Base-by-base conservation (phyloP, 2,888 invertebrate genomes). In the Trichogramma evanescens region DNA sequence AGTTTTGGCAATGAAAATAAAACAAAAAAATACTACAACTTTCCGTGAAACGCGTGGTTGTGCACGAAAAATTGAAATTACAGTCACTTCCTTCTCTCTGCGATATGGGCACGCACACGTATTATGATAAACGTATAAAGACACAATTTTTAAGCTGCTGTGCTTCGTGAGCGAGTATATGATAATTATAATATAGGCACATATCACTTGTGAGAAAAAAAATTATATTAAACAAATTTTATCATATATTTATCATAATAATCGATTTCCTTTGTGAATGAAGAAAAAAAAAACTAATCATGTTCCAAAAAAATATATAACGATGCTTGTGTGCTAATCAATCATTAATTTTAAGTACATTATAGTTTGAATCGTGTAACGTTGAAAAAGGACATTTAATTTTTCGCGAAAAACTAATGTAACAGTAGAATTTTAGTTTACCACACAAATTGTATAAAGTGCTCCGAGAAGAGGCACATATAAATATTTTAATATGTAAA, bases 151-250 rank as follows among this genome's bases (percentile, higher is more conserved):
- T 53, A 39, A 56, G 51, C 6, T 61, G 61, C 64, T 67, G 66
- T 67, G 66, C 68, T 66, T 69, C 64, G 65, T 59, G 58, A 62
- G 63, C 58, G 58, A 65, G 65, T 63, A 60, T 67, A 71, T 70
- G 69, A 68, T 66, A 72, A 71, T 71, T 72, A 72, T 72, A 71
- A 70, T 63, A 64, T 9, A n/a, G 45, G 7, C 10, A 6, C 10
- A 45, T n/a, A n/a, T 45, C n/a, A 45, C 7, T 45, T 9, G 10
- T n/a, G 10, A 5, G 45, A 51, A 57, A 57, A 57, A 58, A 51
- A 52, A 50, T 54, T 51, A 51, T 51, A 42, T 58, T 58, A 46
- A 51, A 48, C 54, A 58, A 54, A 55, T 60, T 61, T 58, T 63
- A 63, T 59, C 52, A 61, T 59, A 61, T 61, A 63, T 54, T 52